Percentiles rank a stretch among this genome's conserved stretches.
Evolutionary conservation across 2,888 invertebrate species (phyloP).

Genomic region (Ormyrus rosae): DNA sequence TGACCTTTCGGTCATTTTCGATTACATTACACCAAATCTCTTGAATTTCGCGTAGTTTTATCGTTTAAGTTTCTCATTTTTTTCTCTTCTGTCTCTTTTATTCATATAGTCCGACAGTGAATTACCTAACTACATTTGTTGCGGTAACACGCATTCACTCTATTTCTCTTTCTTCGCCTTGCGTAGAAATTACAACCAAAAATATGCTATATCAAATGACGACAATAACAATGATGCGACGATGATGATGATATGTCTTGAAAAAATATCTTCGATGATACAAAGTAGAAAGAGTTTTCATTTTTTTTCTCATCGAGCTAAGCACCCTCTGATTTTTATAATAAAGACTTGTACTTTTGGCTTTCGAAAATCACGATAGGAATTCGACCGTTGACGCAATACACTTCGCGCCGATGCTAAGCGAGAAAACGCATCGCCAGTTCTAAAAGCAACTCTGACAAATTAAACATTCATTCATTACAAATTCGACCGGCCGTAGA

Average conservation of each 20-base stretch:
- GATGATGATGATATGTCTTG: slow-evolving; percentile 60
- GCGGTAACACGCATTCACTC: slow-evolving; percentile 12
- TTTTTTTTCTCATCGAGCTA: slow-evolving; percentile 53
- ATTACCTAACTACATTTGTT: slow-evolving; percentile 49
- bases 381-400: slow-evolving; percentile 51
- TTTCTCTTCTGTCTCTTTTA: background rate
- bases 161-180: slow-evolving; percentile 18
- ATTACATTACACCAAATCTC: slow-evolving; percentile 51
- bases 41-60: slow-evolving; percentile 24
- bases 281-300: slow-evolving; percentile 53
- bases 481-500: slow-evolving; percentile 41
- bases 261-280: slow-evolving; percentile 60
- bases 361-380: slow-evolving; percentile 61
- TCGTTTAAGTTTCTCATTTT: background rate
- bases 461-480: slow-evolving; percentile 55
- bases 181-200: slow-evolving; percentile 42
- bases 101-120: background rate
- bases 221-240: slow-evolving; percentile 41
- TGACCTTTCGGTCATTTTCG: slow-evolving; percentile 47
- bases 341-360: slow-evolving; percentile 64
- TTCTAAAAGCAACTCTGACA: slow-evolving; percentile 62
- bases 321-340: slow-evolving; percentile 60
- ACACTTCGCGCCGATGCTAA: slow-evolving; percentile 35
- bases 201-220: slow-evolving; percentile 44
- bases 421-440: slow-evolving; percentile 57